Conservation (phyloP, 1,140 invertebrate species). For the Lutraria rhynchaena region DNA sequence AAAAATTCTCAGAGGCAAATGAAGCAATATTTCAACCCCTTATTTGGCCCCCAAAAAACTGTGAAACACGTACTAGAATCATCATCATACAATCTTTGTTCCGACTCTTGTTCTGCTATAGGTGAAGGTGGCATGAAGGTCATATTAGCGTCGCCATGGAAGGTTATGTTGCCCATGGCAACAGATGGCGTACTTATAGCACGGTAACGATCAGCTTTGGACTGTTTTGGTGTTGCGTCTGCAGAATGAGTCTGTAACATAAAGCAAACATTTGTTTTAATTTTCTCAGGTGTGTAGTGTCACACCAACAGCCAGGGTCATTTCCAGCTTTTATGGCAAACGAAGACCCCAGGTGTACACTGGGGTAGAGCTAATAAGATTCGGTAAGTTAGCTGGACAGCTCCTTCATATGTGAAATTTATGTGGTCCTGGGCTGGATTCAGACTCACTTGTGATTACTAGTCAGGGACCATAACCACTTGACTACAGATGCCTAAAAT, state of each 20-base stretch:
- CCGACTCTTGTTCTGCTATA: neutral
- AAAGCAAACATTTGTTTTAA: too few relatives aligned
- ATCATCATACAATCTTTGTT: conserved; percentile 10
- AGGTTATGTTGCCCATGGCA: conserved; percentile 50
- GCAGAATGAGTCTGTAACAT: neutral
- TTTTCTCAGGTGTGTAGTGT: too few relatives aligned
- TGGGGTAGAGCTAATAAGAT: too few relatives aligned
- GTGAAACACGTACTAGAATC: neutral
- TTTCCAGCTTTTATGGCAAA: too few relatives aligned
- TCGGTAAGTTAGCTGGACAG: too few relatives aligned
- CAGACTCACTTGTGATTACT: too few relatives aligned
- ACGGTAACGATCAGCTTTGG: neutral
- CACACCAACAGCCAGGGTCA: too few relatives aligned
- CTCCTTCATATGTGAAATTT: too few relatives aligned
- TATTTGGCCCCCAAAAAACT: neutral
- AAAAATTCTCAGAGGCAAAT: neutral
- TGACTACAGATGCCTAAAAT: too few relatives aligned
- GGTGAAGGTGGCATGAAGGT: conserved; percentile 45
- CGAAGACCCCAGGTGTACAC: too few relatives aligned
- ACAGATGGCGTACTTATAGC: conserved; percentile 52
- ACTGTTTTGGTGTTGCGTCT: neutral
- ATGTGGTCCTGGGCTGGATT: too few relatives aligned
- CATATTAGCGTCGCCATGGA: conserved; percentile 44
- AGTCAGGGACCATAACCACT: too few relatives aligned
- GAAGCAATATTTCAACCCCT: neutral